phyloP scores from a whole-genome alignment of 2,797 vertebrate genomes.

The Tokudaia muenninki region DNA sequence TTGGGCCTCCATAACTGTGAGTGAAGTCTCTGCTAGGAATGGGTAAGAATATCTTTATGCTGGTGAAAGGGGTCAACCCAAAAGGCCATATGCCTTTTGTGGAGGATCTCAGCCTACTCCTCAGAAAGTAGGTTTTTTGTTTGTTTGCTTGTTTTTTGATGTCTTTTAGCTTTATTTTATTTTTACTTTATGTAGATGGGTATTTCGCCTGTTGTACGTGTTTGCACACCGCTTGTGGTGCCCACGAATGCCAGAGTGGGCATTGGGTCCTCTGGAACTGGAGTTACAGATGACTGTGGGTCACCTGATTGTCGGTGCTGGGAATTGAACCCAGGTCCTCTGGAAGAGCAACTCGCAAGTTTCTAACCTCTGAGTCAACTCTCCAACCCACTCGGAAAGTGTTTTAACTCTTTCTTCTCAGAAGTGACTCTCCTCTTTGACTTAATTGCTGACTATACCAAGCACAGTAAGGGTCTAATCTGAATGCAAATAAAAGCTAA shows the following conservation, averaged over 20 bases:
- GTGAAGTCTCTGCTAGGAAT: not conserved
- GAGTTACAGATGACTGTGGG: not conserved
- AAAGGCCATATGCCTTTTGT: not conserved
- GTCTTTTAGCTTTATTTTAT: not conserved
- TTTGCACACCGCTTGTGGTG: no score
- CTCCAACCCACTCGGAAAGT: not conserved
- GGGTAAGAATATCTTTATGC: not conserved
- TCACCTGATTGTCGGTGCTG: not conserved
- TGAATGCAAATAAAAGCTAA: slow-evolving; percentile 14
- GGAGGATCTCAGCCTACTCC: not conserved
- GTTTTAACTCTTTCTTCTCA: not conserved
- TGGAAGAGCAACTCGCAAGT: not conserved
- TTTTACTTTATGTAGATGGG: not conserved
- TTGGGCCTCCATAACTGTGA: not conserved
- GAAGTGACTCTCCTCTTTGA: not conserved
- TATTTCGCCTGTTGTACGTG: not conserved
- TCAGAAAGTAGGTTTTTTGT: not conserved
- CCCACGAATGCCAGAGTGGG: not conserved
- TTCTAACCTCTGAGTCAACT: not conserved
- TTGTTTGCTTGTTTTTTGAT: not conserved
- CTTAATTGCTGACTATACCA: not conserved
- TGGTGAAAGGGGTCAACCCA: not conserved
- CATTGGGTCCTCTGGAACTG: not conserved
- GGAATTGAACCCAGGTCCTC: not conserved
- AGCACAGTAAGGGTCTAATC: not conserved